Evolutionary conservation across 2,888 invertebrate species (phyloP).

Genomic region (Andrena marginata): DNA sequence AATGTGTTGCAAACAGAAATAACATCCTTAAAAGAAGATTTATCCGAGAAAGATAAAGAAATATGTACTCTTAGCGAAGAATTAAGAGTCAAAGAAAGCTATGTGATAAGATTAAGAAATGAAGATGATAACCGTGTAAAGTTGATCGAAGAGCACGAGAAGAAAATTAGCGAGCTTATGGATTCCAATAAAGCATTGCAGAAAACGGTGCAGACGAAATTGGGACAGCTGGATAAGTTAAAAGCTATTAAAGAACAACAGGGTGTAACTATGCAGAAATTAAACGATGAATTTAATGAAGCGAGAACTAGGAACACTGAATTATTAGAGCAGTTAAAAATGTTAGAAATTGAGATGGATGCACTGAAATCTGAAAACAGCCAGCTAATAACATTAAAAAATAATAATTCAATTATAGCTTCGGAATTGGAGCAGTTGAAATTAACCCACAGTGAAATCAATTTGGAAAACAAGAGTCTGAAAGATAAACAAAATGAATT

Average conservation of each 20-base stretch:
- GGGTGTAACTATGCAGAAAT: slow-evolving; percentile 85
- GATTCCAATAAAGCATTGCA: slow-evolving; percentile 75
- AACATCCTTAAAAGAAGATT: slow-evolving; percentile 47
- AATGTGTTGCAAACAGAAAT: slow-evolving; percentile 50
- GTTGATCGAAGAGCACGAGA: slow-evolving; percentile 77
- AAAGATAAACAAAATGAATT: slow-evolving; percentile 73
- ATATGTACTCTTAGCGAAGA: slow-evolving; percentile 77
- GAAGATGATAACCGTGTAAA: slow-evolving; percentile 65
- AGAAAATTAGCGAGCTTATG: slow-evolving; percentile 71
- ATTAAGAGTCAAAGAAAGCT: slow-evolving; percentile 76
- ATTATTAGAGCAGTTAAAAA: slow-evolving; percentile 42
- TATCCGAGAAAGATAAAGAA: slow-evolving; percentile 54
- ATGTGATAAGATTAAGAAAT: slow-evolving; percentile 63
- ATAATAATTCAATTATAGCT: slow-evolving; percentile 45
- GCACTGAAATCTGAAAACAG: slow-evolving; percentile 57
- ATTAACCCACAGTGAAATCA: slow-evolving; percentile 58
- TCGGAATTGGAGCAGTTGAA: slow-evolving; percentile 61
- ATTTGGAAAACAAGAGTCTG: slow-evolving; percentile 72
- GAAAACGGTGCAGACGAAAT: slow-evolving; percentile 69
- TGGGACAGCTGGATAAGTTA: slow-evolving; percentile 83
- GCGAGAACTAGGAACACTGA: slow-evolving; percentile 83
- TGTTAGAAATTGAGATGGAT: slow-evolving; percentile 51
- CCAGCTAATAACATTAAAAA: slow-evolving; percentile 61
- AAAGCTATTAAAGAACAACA: slow-evolving; percentile 86
- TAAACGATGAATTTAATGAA: slow-evolving; percentile 86